phyloP scores from a whole-genome alignment of 2,113 vertebrate genomes.

The Dicaeum eximium region DNA sequence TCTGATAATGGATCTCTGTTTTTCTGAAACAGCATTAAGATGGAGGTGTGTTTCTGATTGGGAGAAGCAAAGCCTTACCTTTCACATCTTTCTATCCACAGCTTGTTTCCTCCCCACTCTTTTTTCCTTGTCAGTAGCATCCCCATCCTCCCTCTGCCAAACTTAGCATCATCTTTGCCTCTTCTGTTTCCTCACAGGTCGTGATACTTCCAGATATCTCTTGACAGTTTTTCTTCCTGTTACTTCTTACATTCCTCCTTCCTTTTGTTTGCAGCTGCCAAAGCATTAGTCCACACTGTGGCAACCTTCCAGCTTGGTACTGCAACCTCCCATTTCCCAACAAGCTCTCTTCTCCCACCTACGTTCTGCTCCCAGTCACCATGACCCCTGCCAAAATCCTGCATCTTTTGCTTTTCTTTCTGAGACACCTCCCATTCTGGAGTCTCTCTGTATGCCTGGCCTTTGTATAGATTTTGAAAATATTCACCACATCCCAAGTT shows the following conservation, averaged over 20 bases:
- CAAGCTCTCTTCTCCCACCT: constrained; percentile 25
- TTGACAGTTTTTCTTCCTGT: not conserved
- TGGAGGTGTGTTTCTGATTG: not conserved
- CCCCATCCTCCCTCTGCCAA: not conserved
- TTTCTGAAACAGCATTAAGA: not conserved
- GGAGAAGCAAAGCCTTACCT: not conserved
- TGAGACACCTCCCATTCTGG: not conserved
- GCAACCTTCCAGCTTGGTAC: constrained; percentile 46
- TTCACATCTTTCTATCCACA: not conserved
- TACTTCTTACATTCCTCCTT: not conserved
- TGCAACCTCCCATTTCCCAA: constrained; percentile 22
- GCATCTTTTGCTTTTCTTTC: not conserved
- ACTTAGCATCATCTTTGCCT: not conserved
- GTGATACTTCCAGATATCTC: not conserved
- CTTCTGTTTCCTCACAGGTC: not conserved
- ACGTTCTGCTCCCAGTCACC: not conserved
- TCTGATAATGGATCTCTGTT: not conserved
- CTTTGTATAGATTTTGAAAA: not conserved
- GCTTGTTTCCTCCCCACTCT: not conserved
- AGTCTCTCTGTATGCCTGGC: not conserved
- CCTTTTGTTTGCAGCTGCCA: constrained; percentile 27
- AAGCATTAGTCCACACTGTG: constrained; percentile 36
- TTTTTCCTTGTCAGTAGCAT: not conserved
- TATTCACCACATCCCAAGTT: not conserved
- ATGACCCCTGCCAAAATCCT: constrained; percentile 22